A percentile compares a stretch with the other conserved stretches of the same genome.
Conservation (phyloP, 1,140 invertebrate species). For the Trichonephila inaurata region DNA sequence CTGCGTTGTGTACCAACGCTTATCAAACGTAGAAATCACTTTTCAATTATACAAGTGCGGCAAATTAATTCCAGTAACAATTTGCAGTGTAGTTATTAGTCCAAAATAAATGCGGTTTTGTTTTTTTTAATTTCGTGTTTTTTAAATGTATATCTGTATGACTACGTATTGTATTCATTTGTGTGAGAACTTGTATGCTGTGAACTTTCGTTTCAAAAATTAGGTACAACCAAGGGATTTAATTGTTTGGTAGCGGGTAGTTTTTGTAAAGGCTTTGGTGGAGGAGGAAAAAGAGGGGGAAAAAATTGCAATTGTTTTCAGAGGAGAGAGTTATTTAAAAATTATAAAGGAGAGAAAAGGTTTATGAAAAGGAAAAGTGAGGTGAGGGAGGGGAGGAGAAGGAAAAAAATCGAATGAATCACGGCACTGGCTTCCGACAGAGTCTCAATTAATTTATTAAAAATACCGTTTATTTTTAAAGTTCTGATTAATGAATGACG, state of each 20-base stretch:
- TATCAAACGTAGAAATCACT: no score
- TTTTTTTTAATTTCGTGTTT: no score
- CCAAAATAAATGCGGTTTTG: no score
- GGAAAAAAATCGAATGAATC: conserved; percentile 40
- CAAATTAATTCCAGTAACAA: no score
- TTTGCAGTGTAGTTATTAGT: no score
- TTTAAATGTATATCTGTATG: no score
- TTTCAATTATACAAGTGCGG: no score
- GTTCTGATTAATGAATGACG: conserved; percentile 70
- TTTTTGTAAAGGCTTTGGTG: not conserved
- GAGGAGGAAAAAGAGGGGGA: not conserved
- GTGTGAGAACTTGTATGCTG: no score
- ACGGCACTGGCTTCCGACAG: conserved; percentile 42
- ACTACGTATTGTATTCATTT: no score
- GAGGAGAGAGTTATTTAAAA: conserved; percentile 29
- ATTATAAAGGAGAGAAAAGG: conserved; percentile 6
- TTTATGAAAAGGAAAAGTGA: not conserved
- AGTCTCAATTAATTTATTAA: conserved; percentile 76
- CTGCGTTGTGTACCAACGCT: no score
- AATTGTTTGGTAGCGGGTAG: not conserved
- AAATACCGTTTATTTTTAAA: conserved; percentile 76
- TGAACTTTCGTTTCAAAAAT: not conserved
- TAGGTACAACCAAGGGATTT: not conserved
- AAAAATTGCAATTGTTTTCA: conserved; percentile 5
- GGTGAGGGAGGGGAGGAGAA: not conserved